These are phyloP conservation scores for Dendronephthya gigantea DNA, from an alignment of 64 coral and sea anemone species.

Conservation along the genomic window DNA sequence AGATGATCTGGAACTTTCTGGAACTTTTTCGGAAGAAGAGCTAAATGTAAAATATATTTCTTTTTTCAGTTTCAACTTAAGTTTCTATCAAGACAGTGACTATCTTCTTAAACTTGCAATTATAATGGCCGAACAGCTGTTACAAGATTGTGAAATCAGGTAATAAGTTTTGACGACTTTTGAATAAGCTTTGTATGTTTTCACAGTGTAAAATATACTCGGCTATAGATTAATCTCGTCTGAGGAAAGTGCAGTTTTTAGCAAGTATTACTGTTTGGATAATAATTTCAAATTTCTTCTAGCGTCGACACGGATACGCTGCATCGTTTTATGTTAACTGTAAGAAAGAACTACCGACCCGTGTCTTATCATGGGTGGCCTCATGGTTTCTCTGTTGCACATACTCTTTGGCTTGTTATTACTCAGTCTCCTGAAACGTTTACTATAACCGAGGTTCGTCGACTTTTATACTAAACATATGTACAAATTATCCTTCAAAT, in stretches of 20 bases:
- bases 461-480: background rate
- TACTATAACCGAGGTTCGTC: slow-evolving; percentile 59
- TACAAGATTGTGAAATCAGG: slow-evolving; percentile 61
- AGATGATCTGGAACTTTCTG: background rate
- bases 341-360: slow-evolving; percentile 69
- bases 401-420: slow-evolving; percentile 63
- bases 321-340: slow-evolving; percentile 64
- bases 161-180: background rate
- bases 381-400: slow-evolving; percentile 84
- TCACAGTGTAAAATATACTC: no score
- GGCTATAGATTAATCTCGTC: no score
- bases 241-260: no score
- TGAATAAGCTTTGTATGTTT: no score
- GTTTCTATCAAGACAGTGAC: slow-evolving; percentile 63
- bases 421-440: slow-evolving; percentile 34
- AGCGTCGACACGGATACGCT: slow-evolving; percentile 65
- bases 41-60: background rate
- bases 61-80: slow-evolving; percentile 62
- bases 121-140: slow-evolving; percentile 68
- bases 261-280: no score
- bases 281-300: no score
- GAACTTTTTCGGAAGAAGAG: no score
- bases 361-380: slow-evolving; percentile 88
- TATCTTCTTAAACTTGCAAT: slow-evolving; percentile 52
- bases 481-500: no score